These are phyloP conservation scores for Leptopterna dolabrata DNA, from an alignment of 2,888 invertebrate genomes.

Conservation along the genomic window DNA sequence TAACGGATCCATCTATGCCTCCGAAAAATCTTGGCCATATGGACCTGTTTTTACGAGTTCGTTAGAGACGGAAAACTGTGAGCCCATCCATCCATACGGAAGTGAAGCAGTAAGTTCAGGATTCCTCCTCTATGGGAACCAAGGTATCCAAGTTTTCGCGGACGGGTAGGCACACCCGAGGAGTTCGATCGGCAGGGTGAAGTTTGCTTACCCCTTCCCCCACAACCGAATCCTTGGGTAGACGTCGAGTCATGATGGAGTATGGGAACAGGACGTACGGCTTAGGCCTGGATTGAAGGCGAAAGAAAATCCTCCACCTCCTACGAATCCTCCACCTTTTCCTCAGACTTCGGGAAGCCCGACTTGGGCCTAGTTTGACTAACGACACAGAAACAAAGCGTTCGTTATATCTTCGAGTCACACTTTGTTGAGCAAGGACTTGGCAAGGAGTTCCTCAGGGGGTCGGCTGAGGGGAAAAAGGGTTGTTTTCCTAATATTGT, in stretches of 20 bases:
- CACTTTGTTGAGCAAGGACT: slow-evolving; percentile 41
- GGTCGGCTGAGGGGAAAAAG: background rate
- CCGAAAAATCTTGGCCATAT: no score
- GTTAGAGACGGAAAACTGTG: no score
- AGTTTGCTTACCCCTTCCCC: background rate
- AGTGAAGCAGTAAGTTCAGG: background rate
- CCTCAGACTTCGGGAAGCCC: background rate
- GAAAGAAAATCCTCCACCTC: background rate
- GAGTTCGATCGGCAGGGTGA: background rate
- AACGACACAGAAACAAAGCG: slow-evolving; percentile 36
- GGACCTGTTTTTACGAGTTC: no score
- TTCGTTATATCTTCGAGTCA: slow-evolving; percentile 36
- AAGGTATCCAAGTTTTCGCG: background rate
- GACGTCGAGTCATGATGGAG: background rate
- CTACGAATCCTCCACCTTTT: background rate
- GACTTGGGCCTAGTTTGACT: slow-evolving; percentile 25
- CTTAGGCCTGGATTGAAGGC: background rate
- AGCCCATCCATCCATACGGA: no score
- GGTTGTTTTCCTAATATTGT: slow-evolving; percentile 34
- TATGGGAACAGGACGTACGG: background rate
- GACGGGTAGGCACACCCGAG: background rate
- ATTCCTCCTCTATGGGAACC: background rate
- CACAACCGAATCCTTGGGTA: background rate
- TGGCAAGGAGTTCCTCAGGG: slow-evolving; percentile 31
- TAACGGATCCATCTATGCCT: no score